Evolutionary conservation across 2,113 vertebrate species (phyloP).

Genomic region (Channa maculata): DNA sequence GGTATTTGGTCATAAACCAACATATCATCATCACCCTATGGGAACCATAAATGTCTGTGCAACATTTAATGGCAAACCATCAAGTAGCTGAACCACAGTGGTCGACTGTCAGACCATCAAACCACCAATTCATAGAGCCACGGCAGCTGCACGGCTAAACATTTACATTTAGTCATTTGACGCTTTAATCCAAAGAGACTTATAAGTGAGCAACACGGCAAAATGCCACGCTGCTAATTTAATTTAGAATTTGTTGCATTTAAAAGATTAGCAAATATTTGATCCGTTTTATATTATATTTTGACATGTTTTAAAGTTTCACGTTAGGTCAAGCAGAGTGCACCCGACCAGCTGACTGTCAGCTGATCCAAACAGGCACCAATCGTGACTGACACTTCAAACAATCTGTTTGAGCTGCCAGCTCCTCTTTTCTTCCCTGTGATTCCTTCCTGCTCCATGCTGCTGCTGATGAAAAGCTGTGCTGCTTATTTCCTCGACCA

Average conservation of each 20-base stretch:
- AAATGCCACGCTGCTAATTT: not conserved
- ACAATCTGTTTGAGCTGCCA: slow-evolving; percentile 24
- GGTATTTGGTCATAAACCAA: not conserved
- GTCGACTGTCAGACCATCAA: not conserved
- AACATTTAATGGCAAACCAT: not conserved
- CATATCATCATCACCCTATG: not conserved
- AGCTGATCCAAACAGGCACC: slow-evolving; percentile 49
- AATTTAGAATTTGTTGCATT: not conserved
- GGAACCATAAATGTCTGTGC: not conserved
- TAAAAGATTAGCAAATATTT: not conserved
- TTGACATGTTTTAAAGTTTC: slow-evolving; percentile 33
- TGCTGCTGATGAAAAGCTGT: slow-evolving; percentile 32
- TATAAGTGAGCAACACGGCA: too few species aligned
- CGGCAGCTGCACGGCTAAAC: not conserved
- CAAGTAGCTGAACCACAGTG: too few species aligned
- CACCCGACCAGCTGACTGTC: slow-evolving; percentile 36
- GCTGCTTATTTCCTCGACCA: not conserved
- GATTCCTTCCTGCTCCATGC: slow-evolving; percentile 38
- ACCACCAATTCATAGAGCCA: not conserved
- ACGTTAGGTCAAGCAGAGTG: slow-evolving; percentile 31
- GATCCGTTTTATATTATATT: slow-evolving; percentile 8
- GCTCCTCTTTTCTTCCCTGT: slow-evolving; percentile 16
- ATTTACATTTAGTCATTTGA: not conserved
- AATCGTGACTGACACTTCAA: slow-evolving; percentile 42
- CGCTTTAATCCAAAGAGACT: too few species aligned